Conservation (phyloP, 2,888 invertebrate genomes). For the Drosophila vallismaia region DNA sequence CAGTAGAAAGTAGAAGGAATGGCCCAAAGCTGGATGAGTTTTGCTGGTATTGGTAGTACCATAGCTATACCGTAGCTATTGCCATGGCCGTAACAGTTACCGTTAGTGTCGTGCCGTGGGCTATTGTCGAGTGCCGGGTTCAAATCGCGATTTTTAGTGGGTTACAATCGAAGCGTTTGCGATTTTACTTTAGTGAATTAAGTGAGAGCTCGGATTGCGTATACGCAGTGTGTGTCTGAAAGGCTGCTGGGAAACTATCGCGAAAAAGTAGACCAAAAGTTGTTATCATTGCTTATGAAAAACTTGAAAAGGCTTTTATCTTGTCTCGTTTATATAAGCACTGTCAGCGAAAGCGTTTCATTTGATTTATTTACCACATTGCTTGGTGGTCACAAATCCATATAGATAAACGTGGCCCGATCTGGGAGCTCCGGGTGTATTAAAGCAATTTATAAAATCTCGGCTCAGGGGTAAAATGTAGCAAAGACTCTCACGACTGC, state of each 20-base stretch:
- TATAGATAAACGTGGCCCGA: slow-evolving; percentile 27
- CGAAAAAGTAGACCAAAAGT: no score
- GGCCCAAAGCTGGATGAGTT: slow-evolving; percentile 56
- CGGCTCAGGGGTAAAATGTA: slow-evolving; percentile 6
- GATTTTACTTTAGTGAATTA: slow-evolving; percentile 59
- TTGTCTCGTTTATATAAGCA: slow-evolving; percentile 30
- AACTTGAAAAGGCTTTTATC: background rate
- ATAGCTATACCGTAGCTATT: slow-evolving; percentile 3
- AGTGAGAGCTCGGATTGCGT: slow-evolving; percentile 53
- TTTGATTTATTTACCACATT: slow-evolving; percentile 61
- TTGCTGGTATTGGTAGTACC: slow-evolving; percentile 12
- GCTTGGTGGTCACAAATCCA: slow-evolving; percentile 27
- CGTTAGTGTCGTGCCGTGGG: slow-evolving; percentile 57
- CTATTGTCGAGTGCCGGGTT: slow-evolving; percentile 40
- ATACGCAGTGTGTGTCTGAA: slow-evolving; percentile 43
- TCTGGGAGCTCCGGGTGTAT: slow-evolving; percentile 22
- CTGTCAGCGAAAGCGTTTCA: slow-evolving; percentile 48
- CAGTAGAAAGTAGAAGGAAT: slow-evolving; percentile 17
- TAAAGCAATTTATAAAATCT: slow-evolving; percentile 57
- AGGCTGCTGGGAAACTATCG: background rate
- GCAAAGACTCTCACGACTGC: slow-evolving; percentile 15
- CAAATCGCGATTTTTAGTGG: slow-evolving; percentile 58
- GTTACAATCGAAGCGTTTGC: slow-evolving; percentile 39
- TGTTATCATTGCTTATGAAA: no score
- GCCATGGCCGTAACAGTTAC: slow-evolving; percentile 31